Evolutionary conservation across 2,888 invertebrate genomes (phyloP), one percentile per base, ranked within the genome.

Genomic region (Acleris holmiana): DNA sequence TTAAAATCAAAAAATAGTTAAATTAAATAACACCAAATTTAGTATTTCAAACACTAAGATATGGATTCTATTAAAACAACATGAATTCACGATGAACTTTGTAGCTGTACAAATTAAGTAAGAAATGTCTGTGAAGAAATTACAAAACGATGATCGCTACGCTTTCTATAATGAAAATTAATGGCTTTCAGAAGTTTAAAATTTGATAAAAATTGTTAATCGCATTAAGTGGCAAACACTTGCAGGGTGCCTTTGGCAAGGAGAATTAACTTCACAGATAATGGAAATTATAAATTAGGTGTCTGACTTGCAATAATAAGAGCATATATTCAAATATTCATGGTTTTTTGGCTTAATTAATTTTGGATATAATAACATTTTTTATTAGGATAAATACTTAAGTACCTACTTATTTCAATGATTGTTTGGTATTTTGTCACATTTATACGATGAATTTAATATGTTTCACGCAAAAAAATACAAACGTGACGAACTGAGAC

Each of bases 181-280:
- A 53, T 63, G 47, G 48, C 15, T 58, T 53, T 54, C 48, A 47
- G 13, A n/a, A 58, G 47, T 29, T 59, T 58, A 48, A 54, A 53
- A 64, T 48, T 58, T 53, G 10, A 59, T 51, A 25, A 59, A 62
- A 59, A 54, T n/a, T 41, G 25, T 17, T 48, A 57, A 58, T 58
- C 46, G 17, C 17, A 58, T 58, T 48, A 58, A 63, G 40, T 41
- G n/a, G 47, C 63, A 23, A 64, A 53, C 21, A 48, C 47, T 23
- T 54, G 35, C 47, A n/a, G 47, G 51, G 18, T 57, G 48, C 29
- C 58, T 41, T 64, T 64, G 25, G 48, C 18, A 23, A 51, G 18
- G 40, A 53, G 40, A 58, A 64, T 58, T 41, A 41, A 41, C 7
- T 53, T 63, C 10, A 10, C 35, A 40, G 40, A 47, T 57, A 51